These are phyloP conservation scores for Stenolophus ochropezus DNA, from an alignment of 2,888 invertebrate species.

Conservation along the genomic window DNA sequence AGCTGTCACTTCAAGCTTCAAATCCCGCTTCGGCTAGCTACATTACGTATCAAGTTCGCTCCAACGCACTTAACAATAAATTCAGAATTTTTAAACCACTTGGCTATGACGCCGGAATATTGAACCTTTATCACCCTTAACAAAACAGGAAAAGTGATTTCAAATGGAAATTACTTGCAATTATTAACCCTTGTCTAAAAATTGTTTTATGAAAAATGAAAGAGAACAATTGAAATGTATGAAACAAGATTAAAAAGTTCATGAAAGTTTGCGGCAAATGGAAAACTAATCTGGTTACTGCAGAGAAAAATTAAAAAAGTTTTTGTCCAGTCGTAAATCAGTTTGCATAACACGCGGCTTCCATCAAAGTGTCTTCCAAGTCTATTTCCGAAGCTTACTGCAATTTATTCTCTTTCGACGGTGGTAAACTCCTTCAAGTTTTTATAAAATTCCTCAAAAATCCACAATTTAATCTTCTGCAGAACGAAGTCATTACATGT, in stretches of 20 bases:
- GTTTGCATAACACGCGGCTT: slow-evolving; percentile 7
- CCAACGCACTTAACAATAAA: slow-evolving; percentile 5
- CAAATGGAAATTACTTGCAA: slow-evolving; percentile 21
- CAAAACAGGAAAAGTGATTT: slow-evolving; percentile 5
- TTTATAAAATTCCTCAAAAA: slow-evolving; percentile 7
- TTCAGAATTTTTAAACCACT: slow-evolving; percentile 21
- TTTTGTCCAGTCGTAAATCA: slow-evolving; percentile 29
- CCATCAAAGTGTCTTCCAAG: slow-evolving; percentile 28
- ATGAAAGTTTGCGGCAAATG: slow-evolving; percentile 15
- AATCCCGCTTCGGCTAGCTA: slow-evolving; percentile 16
- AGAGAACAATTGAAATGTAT: slow-evolving; percentile 18
- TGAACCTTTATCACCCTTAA: background rate
- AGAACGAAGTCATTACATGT: slow-evolving; percentile 8
- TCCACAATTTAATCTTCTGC: background rate
- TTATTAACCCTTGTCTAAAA: slow-evolving; percentile 3
- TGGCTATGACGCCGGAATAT: background rate
- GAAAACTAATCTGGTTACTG: slow-evolving; percentile 49
- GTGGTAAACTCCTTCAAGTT: background rate
- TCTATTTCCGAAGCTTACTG: slow-evolving; percentile 34
- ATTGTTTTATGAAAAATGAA: slow-evolving; percentile 24
- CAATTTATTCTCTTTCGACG: slow-evolving; percentile 17
- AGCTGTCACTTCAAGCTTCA: slow-evolving; percentile 43
- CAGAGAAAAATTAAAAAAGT: slow-evolving; percentile 36
- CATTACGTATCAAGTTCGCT: slow-evolving; percentile 13
- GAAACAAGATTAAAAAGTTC: slow-evolving; percentile 44